Evolutionary conservation across 1,140 invertebrate species (phyloP), one percentile per base, ranked within the genome.

Genomic region (Mamestra configurata): DNA sequence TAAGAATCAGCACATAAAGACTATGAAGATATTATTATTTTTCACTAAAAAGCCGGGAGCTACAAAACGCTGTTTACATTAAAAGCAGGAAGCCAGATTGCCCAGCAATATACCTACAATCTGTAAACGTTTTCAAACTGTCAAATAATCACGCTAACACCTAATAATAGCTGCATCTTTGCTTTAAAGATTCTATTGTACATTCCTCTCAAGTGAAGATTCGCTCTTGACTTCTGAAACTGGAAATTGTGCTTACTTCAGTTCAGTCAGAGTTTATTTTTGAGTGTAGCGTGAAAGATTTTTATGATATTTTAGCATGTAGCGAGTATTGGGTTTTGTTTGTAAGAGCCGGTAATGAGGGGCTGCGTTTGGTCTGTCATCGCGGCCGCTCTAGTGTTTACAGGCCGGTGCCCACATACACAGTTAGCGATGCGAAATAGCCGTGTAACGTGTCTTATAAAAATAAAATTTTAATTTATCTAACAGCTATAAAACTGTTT

Each of bases 71-170:
- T 94, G 91, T 94, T 94, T 94, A 94, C 86, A 90, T 90, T 89
- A 93, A 90, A 88, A 85, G 83, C 92, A 91, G 93, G 92, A 93
- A 94, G 89, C 93, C 93, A 94, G 90, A 94, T 94, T 93, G 91
- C 93, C 86, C 80, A 75, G 83, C 90, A 92, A 93, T 94, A 93
- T 92, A 93, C 90, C 89, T 91, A 91, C 84, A 86, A 91, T 92
- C 90, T 92, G 93, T 93, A 93, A 94, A 94, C 93, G 93, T 94
- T 93, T 94, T 94, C 93, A 94, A 94, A 90, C 92, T 94, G 93
- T 93, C 93, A 94, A 93, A 94, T 93, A 92, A 93, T 93, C 89
- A 89, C 87, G 84, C 87, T 93, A 93, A 90, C 93, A 94, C 92
- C 91, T 89, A 92, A 94, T 93, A 94, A 93, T 94, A 93, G 90